Evolutionary conservation across 2,797 vertebrate genomes (phyloP), one percentile per base, ranked within the genome.

Genomic region (Astyanax mexicanus): DNA sequence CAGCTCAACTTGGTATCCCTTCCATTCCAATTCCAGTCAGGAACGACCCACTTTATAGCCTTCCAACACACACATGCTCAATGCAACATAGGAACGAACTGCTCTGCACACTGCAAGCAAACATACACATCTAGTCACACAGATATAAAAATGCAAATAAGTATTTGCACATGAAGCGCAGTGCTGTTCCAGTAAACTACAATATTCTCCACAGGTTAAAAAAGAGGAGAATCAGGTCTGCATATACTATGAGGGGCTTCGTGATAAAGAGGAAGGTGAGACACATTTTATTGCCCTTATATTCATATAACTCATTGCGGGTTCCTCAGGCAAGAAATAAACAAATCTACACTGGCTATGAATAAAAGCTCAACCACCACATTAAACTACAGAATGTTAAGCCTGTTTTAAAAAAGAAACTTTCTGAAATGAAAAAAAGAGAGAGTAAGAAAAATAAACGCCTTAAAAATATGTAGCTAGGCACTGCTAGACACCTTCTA

Each of bases 11-110:
- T 74, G 52, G 45, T 58, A 68, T 58, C 73, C 76, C 75, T 51
- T 68, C 82, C 81, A 89, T 93, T 93, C 88, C 90, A 88, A 93
- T 93, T 93, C 92, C 86, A 90, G 92, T 94, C 92, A 92, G 90
- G 89, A 88, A 89, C 91, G 90, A 91, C 90, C 91, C 90, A 93
- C 91, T 91, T 94, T 85, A 89, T 89, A 62, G 32, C 80, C 72
- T 72, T 78, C 83, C 76, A 78, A 70, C 44, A 78, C 72, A 75
- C 72, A 73, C 85, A 86, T 47, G 70, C 25, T 51, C 49, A 58
- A 58, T 72, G 51, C 32, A 64, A 72, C 60, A 72, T n/a, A 23
- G 15, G 23, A 25, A 54, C 13, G 65, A 17, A 35, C 10, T 21
- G 49, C 19, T 64, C 47, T 75, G 77, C 42, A 72, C 38, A 68